A percentile compares a stretch with the other conserved stretches of the same genome.
Conservation (phyloP, 2,797 vertebrate species). For the Glossophaga mutica region DNA sequence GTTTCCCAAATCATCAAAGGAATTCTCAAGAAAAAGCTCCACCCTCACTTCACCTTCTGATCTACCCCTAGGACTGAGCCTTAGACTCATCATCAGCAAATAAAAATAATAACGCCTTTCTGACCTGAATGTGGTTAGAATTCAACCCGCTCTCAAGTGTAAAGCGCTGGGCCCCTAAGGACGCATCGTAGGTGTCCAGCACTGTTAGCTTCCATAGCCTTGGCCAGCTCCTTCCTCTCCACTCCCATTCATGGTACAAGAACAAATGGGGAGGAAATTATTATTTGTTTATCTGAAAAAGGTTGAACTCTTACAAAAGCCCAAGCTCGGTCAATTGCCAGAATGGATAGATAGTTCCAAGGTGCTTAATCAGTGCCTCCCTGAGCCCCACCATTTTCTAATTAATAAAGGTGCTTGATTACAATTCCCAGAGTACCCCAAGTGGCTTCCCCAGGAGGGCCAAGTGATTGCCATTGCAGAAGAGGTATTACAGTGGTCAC, state of each 20-base stretch:
- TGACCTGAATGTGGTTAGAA: background rate
- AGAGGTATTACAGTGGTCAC: conserved; percentile 26
- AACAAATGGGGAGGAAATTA: background rate
- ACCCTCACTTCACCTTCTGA: fast-evolving
- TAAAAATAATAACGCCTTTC: background rate
- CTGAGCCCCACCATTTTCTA: conserved; percentile 24
- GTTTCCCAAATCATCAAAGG: background rate
- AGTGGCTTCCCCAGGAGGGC: conserved; percentile 27
- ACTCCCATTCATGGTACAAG: background rate
- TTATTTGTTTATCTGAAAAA: conserved; percentile 10
- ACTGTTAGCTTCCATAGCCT: fast-evolving
- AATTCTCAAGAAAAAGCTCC: background rate
- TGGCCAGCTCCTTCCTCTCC: background rate
- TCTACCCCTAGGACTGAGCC: background rate
- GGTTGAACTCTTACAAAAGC: background rate
- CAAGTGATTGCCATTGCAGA: conserved; percentile 38
- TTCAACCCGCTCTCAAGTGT: fast-evolving
- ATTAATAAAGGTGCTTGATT: conserved; percentile 59
- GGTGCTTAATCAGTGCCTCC: background rate
- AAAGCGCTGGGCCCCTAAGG: fast-evolving
- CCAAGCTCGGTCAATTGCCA: background rate
- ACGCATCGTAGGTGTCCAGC: background rate
- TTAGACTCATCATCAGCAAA: background rate
- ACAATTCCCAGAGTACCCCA: conserved; percentile 40
- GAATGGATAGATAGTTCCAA: conserved; percentile 29